A percentile compares a stretch with the other conserved stretches of the same genome.
Conservation (phyloP, 2,113 vertebrate species). For the Narcine bancroftii region DNA sequence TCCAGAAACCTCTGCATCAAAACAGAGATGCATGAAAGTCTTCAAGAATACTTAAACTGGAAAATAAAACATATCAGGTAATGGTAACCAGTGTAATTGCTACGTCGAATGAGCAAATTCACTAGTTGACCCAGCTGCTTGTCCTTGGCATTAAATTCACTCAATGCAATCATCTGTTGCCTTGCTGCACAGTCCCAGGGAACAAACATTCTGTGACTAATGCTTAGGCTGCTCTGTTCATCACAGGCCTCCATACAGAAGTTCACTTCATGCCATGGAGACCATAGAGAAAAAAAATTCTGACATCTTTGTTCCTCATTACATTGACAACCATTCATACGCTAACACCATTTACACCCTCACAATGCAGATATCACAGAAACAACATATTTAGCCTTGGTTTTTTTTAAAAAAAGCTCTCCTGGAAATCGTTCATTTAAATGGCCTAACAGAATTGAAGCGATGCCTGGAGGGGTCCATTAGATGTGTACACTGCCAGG, state of each 20-base stretch:
- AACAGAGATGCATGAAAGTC: background rate
- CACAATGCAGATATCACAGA: conserved; percentile 43
- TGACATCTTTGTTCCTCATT: conserved; percentile 23
- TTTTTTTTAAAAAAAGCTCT: conserved; percentile 41
- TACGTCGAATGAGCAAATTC: conserved; percentile 20
- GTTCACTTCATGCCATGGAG: conserved; percentile 30
- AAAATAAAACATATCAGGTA: background rate
- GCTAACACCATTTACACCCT: conserved; percentile 21
- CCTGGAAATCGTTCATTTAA: conserved; percentile 51
- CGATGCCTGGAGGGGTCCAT: conserved; percentile 51
- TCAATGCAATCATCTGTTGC: conserved; percentile 28
- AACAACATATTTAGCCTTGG: conserved; percentile 44
- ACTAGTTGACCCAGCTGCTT: conserved; percentile 24
- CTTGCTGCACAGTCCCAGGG: background rate
- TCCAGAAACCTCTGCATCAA: background rate
- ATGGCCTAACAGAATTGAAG: conserved; percentile 51
- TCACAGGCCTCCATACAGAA: conserved; percentile 23
- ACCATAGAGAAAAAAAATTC: conserved; percentile 15
- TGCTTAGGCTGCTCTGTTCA: background rate
- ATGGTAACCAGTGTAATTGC: background rate
- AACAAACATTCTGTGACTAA: conserved; percentile 29
- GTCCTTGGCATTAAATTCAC: conserved; percentile 23
- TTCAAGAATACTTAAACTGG: background rate
- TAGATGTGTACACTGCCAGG: conserved; percentile 52
- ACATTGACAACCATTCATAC: conserved; percentile 31